Evolutionary conservation across 2,797 vertebrate genomes (phyloP), one percentile per base, ranked within the genome.

Genomic region (Urophycis tenuis): DNA sequence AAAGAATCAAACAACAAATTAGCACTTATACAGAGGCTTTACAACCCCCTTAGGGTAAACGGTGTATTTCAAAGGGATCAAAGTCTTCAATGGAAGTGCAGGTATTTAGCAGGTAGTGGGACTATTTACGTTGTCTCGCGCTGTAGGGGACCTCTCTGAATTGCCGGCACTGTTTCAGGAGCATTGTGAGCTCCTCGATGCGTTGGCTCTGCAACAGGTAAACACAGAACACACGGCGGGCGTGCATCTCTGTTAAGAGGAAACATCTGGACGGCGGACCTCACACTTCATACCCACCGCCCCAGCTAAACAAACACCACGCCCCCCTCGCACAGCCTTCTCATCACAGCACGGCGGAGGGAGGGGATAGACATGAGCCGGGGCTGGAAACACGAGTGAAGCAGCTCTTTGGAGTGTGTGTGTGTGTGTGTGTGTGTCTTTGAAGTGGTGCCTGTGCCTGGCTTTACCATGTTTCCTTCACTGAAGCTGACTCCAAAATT

Each of bases 141-240:
- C 74, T 67, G 74, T 87, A 82, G 75, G 85, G 75, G 76, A 88
- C 84, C 19, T 97, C 96, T 91, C 95, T 95, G 78, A 96, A 92
- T 80, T 94, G 94, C 80, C 92, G 94, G 89, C 95, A 97, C 82
- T 97, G 95, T 85, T 93, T 95, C 71, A 99, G 86, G 22, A 99
- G 91, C 0, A 95, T 84, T 0, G 93, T 95, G 72, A 99, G 93
- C 85, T 99, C 96, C 79, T 97, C 95, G 86, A 99, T 98, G 72
- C 93, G 94, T 1, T 91, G 94, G 85, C 97, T 96, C 97, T 99
- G 34, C 80, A 70, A 81, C 77, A 19, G 79, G 71, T 10, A 17
- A 33, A 25, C 32, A 11, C 75, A 84, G 78, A 78, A 72, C 77
- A 80, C 60, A 36, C 74, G 88, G 81, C n/a, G n/a, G n/a, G n/a